Conservation (phyloP, 2,888 invertebrate genomes). For the Agonum fuliginosum region DNA sequence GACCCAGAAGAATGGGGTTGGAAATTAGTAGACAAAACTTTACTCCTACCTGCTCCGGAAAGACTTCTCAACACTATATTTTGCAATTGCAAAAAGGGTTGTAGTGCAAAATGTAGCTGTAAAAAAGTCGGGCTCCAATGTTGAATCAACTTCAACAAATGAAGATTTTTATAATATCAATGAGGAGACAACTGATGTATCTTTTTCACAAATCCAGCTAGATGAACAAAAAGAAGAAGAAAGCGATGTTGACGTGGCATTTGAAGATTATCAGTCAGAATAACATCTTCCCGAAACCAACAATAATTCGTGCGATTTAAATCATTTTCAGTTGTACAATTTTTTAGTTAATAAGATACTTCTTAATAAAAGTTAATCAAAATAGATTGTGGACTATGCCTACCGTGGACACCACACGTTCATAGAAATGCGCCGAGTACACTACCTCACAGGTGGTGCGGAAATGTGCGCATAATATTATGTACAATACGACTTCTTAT, state of each 20-base stretch:
- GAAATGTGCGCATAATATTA: too few relatives aligned
- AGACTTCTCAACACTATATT: conserved; percentile 65
- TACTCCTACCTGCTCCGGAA: conserved; percentile 62
- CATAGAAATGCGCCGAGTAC: background rate
- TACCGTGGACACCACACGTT: conserved; percentile 48
- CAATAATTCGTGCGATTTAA: background rate
- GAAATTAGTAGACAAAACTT: conserved; percentile 63
- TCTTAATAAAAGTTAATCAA: background rate
- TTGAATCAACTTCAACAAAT: conserved; percentile 61
- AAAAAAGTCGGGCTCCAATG: conserved; percentile 64
- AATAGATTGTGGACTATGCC: conserved; percentile 52
- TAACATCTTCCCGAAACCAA: background rate
- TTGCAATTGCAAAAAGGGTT: conserved; percentile 65
- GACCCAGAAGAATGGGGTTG: conserved; percentile 65
- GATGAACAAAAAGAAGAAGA: conserved; percentile 56
- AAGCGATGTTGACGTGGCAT: conserved; percentile 28
- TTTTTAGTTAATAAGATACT: background rate
- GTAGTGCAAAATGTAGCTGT: conserved; percentile 65
- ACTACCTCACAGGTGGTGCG: background rate
- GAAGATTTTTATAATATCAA: background rate
- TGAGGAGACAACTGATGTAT: conserved; percentile 9
- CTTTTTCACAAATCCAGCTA: conserved; percentile 40
- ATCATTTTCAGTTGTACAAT: conserved; percentile 23
- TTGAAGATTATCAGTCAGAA: conserved; percentile 7
- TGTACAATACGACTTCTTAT: too few relatives aligned